phyloP scores from a whole-genome alignment of 2,888 invertebrate genomes.

The Folsomia manolachei region DNA sequence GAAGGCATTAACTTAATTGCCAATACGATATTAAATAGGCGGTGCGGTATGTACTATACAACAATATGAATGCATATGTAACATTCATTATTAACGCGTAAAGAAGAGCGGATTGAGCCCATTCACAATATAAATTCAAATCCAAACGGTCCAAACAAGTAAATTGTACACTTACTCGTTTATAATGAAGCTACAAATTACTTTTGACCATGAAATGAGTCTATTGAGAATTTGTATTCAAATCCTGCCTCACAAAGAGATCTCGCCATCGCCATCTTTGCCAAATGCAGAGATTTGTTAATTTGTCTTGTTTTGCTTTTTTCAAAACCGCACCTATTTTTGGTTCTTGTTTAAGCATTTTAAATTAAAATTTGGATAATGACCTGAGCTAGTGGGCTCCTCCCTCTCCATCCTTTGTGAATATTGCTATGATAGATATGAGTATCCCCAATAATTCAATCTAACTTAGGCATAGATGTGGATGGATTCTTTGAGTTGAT shows the following conservation, averaged over 20 bases:
- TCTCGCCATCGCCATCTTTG: constrained; percentile 10
- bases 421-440: no score
- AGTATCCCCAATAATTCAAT: no score
- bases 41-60: no score
- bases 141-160: background rate
- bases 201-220: constrained; percentile 5
- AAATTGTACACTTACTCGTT: constrained; percentile 11
- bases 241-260: constrained; percentile 5
- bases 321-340: constrained; percentile 9
- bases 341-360: background rate
- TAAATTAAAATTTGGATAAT: constrained; percentile 9
- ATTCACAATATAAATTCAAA: constrained; percentile 5
- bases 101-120: no score
- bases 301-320: constrained; percentile 16
- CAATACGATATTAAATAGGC: constrained; percentile 12
- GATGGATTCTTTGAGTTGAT: no score
- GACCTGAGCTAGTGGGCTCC: no score
- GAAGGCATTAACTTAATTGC: constrained; percentile 15
- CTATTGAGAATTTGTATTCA: constrained; percentile 12
- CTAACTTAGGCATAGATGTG: no score
- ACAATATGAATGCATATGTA: background rate
- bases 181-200: constrained; percentile 14
- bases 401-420: background rate
- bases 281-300: constrained; percentile 16
- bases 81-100: background rate